Evolutionary conservation across 2,113 vertebrate genomes (phyloP), one percentile per base, ranked within the genome.

Genomic region (Stomatorhinus ivindoensis): DNA sequence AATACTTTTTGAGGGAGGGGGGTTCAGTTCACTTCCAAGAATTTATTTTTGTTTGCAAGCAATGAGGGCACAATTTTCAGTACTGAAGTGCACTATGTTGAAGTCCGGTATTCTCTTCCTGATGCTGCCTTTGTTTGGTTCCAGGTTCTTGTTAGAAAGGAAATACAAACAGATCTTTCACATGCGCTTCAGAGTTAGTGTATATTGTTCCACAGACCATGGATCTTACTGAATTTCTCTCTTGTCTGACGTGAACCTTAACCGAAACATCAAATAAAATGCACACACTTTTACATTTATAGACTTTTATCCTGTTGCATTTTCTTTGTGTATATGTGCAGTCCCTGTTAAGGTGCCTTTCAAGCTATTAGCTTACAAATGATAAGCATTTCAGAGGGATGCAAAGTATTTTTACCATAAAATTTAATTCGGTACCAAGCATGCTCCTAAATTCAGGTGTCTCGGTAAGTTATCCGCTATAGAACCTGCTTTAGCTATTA

Each of bases 211-310:
- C 55, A 86, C 55, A 61, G 50, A 86, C 58, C 46, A 73, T 87
- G 53, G 76, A 89, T 35, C 50, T 88, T 84, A 85, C 88, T 24
- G 42, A 42, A 19, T 80, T 39, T 80, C 17, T 69, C 47, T 82
- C 89, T 86, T 90, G 80, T 86, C 55, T 90, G 87, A 90, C 61
- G 87, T 90, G 61, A 87, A 85, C 55, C 86, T 47, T 48, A 90
- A 87, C 61, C 73, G 82, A 58, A 89, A 83, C 48, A 19, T 65
- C 39, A 19, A 83, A 82, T 89, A 87, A 90, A 90, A 82, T 86
- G 58, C 39, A 87, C 21, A 87, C 21, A 87, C 85, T 53, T 35
- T 87, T 87, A 51, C 85, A 87, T 87, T 58, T 87, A 58, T 84
- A 46, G 35, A 84, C 9, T 47, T n/a, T 47, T 46, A 84, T 84